Percentiles rank a stretch among this genome's conserved stretches.
Evolutionary conservation across 2,113 vertebrate species (phyloP).

Genomic region (Tauraco erythrolophus): DNA sequence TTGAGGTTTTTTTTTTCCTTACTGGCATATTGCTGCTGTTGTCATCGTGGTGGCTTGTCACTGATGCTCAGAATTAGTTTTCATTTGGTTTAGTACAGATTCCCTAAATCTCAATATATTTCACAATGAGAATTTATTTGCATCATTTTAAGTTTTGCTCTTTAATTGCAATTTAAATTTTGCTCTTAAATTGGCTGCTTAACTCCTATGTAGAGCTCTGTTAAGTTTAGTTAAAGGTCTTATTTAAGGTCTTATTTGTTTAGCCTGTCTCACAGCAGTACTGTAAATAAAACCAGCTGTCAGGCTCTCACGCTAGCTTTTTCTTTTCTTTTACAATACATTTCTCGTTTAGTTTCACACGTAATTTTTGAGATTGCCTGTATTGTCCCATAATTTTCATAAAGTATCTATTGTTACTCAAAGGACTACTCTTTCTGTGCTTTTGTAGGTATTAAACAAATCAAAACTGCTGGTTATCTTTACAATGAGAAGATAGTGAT

Average conservation of each 20-base stretch:
- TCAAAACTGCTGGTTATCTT: background rate
- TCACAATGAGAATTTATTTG: background rate
- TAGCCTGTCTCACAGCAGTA: background rate
- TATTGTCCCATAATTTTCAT: background rate
- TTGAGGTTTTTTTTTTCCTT: background rate
- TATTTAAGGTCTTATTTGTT: background rate
- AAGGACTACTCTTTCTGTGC: background rate
- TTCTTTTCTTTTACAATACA: background rate
- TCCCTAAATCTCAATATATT: background rate
- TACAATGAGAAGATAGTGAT: background rate
- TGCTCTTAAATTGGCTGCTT: background rate
- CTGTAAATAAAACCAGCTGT: conserved; percentile 13
- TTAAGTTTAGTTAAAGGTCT: background rate
- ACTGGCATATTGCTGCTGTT: background rate
- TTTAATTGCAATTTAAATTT: background rate
- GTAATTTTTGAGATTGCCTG: background rate
- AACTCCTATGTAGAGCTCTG: background rate
- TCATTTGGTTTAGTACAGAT: background rate
- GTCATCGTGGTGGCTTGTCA: background rate
- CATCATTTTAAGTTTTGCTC: background rate
- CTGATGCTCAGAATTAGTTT: background rate
- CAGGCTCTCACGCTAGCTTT: background rate
- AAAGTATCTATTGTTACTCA: background rate
- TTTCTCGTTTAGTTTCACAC: background rate
- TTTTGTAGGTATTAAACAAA: background rate